Base-by-base conservation (phyloP, 2,113 vertebrate species). In the Miniopterus natalensis region DNA sequence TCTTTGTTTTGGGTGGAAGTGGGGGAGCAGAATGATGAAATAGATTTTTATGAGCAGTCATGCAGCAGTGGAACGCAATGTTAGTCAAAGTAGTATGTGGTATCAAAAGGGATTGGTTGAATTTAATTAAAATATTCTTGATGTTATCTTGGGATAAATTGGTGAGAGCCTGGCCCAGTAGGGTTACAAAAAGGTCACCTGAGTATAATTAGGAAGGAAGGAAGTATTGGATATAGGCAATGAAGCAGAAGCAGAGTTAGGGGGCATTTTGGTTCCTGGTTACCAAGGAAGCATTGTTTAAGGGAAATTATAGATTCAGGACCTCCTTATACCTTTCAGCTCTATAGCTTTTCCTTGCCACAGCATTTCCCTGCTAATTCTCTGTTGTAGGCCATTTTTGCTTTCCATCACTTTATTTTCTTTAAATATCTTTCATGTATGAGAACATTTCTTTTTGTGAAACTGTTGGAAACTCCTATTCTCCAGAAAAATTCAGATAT, bases 381-480 rank as follows among this genome's bases (percentile, higher is more conserved):
- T 42, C 51, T 80, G 4, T 80, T n/a, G 2, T 65, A 1, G 42
- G n/a, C 36, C 36, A 14, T 45, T 89, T 90, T 55, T 94, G 14
- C 55, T 90, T 80, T 55, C 49, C 20, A 17, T 63, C 57, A 53
- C 42, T 85, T 84, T 74, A 40, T 88, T 95, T 83, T 73, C 81
- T 81, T 92, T 88, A 85, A 79, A 45, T 68, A 36, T 42, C 45
- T 89, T 68, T 88, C 63, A 84, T 70, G 13, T 91, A 15, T 73
- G 80, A 97, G 84, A 87, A 51, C 45, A 59, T 36, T 45, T 71
- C 53, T 47, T 86, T 89, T 74, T 90, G n/a, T 77, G 47, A 90
- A 92, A 53, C 59, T 70, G 6, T 73, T 81, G 36, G 91, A 94
- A 80, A 53, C 42, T 77, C 20, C 59, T 57, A 5, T 65, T 92